phyloP scores from a whole-genome alignment of 2,888 invertebrate species.

The Xestia sexstrigata region DNA sequence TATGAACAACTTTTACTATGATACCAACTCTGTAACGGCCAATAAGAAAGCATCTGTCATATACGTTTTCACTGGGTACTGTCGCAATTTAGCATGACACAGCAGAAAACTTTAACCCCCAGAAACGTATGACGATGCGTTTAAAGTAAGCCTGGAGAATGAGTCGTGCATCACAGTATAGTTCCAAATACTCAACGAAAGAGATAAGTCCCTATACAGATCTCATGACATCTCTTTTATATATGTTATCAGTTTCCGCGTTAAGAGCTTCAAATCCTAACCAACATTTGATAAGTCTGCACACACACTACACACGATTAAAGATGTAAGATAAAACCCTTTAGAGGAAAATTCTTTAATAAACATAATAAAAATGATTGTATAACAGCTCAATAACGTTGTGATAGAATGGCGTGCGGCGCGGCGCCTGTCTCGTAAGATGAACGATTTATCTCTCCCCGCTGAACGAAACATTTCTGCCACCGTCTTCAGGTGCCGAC shows the following conservation, averaged over 20 bases:
- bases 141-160: background rate
- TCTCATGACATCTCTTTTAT: conserved; percentile 23
- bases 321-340: conserved; percentile 53
- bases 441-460: conserved; percentile 53
- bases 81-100: background rate
- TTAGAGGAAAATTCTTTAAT: conserved; percentile 45
- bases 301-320: conserved; percentile 58
- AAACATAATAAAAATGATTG: conserved; percentile 59
- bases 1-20: background rate
- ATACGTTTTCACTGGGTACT: background rate
- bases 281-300: conserved; percentile 46
- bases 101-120: background rate
- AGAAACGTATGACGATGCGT: background rate
- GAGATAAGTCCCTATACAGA: conserved; percentile 23
- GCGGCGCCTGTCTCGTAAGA: conserved; percentile 43
- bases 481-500: conserved; percentile 20
- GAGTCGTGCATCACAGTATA: background rate
- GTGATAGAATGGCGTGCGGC: conserved; percentile 47
- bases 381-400: conserved; percentile 55
- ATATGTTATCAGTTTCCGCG: conserved; percentile 25
- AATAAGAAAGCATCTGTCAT: background rate
- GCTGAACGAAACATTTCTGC: conserved; percentile 50
- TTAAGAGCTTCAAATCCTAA: conserved; percentile 43
- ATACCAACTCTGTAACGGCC: background rate
- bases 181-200: conserved; percentile 13